A percentile compares a stretch with the other conserved stretches of the same genome.
phyloP scores from a whole-genome alignment of 2,113 vertebrate species.

The Narcine bancroftii region DNA sequence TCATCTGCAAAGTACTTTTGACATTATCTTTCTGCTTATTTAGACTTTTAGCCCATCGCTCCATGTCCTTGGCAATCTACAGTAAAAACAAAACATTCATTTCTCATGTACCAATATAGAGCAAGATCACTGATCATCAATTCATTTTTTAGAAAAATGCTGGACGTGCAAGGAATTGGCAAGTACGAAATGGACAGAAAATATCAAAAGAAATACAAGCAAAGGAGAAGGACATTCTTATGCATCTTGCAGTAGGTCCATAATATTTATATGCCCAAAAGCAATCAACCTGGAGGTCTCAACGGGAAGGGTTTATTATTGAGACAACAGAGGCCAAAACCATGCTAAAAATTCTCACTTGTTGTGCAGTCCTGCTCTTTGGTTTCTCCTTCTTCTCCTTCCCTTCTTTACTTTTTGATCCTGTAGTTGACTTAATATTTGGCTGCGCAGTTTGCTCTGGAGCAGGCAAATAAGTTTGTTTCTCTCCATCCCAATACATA shows the following conservation, averaged over 20 bases:
- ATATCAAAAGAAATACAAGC: neutral
- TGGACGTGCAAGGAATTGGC: neutral
- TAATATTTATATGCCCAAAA: neutral
- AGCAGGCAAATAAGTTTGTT: slow-evolving; percentile 84
- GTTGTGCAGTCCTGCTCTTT: slow-evolving; percentile 96
- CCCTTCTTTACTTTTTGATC: slow-evolving; percentile 59
- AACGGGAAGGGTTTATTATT: neutral
- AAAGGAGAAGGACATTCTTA: neutral
- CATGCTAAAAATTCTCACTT: slow-evolving; percentile 59
- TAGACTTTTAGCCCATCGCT: slow-evolving; percentile 71
- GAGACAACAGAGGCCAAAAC: neutral
- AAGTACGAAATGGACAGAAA: neutral
- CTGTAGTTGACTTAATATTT: neutral
- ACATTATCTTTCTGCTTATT: slow-evolving; percentile 65
- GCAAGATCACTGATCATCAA: neutral
- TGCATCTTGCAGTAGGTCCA: neutral
- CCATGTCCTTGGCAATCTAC: slow-evolving; percentile 73
- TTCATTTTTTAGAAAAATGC: neutral
- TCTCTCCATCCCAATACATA: slow-evolving; percentile 94
- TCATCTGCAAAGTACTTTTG: slow-evolving; percentile 49
- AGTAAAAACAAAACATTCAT: neutral
- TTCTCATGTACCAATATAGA: neutral
- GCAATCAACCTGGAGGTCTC: neutral
- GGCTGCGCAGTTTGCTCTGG: slow-evolving; percentile 56
- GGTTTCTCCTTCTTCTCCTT: slow-evolving; percentile 97